Evolutionary conservation across 2,113 vertebrate genomes (phyloP).

Genomic region (Sylvietta virens): DNA sequence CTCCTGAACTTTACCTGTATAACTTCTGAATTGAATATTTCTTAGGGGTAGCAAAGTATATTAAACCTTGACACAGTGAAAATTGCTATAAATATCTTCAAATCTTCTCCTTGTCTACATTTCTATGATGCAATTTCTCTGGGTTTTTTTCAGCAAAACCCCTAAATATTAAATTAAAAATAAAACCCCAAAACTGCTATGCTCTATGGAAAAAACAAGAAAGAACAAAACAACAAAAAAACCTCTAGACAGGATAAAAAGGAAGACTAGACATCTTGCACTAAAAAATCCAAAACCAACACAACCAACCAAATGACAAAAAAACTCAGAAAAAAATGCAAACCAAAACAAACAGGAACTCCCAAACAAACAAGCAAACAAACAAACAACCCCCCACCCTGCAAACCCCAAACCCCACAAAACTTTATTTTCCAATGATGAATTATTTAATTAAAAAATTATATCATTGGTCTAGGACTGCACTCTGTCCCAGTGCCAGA

Average conservation of each 20-base stretch:
- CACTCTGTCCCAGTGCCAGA: not conserved
- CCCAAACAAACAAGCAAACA: no score
- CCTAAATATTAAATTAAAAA: not conserved
- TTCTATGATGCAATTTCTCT: not conserved
- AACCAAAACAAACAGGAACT: not conserved
- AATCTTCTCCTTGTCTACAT: not conserved
- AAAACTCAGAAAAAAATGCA: not conserved
- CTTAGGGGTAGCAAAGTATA: not conserved
- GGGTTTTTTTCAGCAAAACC: not conserved
- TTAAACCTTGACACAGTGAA: not conserved
- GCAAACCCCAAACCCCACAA: not conserved
- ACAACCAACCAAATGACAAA: not conserved
- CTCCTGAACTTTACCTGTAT: not conserved
- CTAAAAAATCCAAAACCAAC: not conserved
- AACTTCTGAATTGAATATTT: not conserved
- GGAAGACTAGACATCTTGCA: rapidly evolving
- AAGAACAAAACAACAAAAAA: no score
- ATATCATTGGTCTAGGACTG: not conserved
- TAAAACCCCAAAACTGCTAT: rapidly evolving
- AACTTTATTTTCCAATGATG: not conserved
- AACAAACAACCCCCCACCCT: no score
- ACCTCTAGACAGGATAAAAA: rapidly evolving
- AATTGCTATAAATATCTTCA: not conserved
- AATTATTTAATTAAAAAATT: not conserved
- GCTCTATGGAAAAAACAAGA: rapidly evolving